Evolutionary conservation across 2,113 vertebrate species (phyloP), one percentile per base, ranked within the genome.

Genomic region (Blennius ocellaris): DNA sequence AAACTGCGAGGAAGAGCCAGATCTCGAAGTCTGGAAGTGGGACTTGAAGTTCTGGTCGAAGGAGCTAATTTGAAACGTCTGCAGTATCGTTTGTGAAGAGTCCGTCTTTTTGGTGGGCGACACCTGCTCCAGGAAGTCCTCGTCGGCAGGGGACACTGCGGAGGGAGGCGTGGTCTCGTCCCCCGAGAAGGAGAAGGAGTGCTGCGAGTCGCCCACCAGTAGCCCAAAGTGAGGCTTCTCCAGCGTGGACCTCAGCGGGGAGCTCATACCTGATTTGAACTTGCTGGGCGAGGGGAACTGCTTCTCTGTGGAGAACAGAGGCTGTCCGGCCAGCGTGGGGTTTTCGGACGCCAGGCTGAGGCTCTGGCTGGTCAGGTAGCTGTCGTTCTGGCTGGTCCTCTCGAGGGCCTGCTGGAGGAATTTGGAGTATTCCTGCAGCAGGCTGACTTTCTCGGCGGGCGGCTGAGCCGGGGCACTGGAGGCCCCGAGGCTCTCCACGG

Each of bases 361-460:
- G 95, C 96, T 97, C 43, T 96, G 95, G 93, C 94, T 97, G 89
- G 96, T 99, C 92, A 99, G 95, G 95, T 98, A 99, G 93, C 96
- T 97, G 94, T 99, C 98, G 69, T 99, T 99, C 95, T 99, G 98
- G 94, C 98, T 99, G 92, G 98, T 99, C 94, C 98, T 95, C 92
- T 99, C 98, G 92, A 99, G 92, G 10, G 98, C 97, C 93, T 99
- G 98, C 76, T 99, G 98, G 77, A 99, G 94, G 90, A 98, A 99
- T 92, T 99, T 99, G 10, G 97, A 99, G 86, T 99, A 99, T 73
- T 99, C 98, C 69, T 99, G 98, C 84, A 99, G 87, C 94, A 99
- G 97, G 85, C 95, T 98, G 91, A 97, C 95, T 94, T 99, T 99
- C 92, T 99, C 98, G 0, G 83, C 59, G 5, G 95, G 93, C 0